Percentiles rank a stretch among this genome's conserved stretches.
Conservation (phyloP, 2,113 vertebrate species). For the Myrmecophaga tridactyla region DNA sequence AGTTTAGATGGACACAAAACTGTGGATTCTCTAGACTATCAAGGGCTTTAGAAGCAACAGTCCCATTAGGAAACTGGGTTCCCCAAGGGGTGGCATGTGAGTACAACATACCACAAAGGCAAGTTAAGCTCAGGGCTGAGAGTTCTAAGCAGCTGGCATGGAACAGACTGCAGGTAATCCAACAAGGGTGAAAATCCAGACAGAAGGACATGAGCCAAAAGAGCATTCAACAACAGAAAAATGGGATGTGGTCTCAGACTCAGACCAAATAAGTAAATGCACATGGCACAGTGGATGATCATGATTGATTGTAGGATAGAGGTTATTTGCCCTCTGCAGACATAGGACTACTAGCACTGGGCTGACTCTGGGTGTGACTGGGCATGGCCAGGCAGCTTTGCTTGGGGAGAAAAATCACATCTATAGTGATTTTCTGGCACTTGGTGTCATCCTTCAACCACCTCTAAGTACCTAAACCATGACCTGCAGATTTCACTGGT, state of each 20-base stretch:
- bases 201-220: neutral
- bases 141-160: neutral
- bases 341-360: neutral
- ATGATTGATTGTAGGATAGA: neutral
- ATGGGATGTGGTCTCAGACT: neutral
- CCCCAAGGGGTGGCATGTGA: neutral
- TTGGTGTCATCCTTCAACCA: neutral
- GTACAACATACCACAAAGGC: neutral
- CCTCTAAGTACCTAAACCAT: neutral
- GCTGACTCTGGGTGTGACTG: neutral
- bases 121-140: neutral
- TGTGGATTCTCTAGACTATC: neutral
- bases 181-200: neutral
- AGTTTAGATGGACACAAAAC: neutral
- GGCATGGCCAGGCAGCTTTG: neutral
- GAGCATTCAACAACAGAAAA: neutral
- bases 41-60: neutral
- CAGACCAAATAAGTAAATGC: neutral
- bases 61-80: neutral
- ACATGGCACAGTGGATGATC: neutral
- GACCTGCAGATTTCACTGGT: neutral
- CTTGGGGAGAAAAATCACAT: accelerated
- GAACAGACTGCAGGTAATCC: neutral
- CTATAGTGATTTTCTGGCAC: neutral
- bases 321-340: neutral